A percentile compares a stretch with the other conserved stretches of the same genome.
phyloP scores from a whole-genome alignment of 2,888 invertebrate species.

The Antheraea assamensis region DNA sequence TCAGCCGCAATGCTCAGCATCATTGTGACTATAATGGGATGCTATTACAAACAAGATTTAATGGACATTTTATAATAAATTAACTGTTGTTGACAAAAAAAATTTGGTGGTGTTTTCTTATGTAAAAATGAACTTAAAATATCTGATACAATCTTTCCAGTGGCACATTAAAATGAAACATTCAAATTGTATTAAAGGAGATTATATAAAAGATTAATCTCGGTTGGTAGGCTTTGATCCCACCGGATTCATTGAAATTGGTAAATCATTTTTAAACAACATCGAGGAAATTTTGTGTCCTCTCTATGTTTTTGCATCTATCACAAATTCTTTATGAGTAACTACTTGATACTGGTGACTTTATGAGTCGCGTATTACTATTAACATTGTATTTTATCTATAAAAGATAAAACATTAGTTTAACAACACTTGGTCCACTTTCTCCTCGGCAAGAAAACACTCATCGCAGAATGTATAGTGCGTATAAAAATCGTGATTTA shows the following conservation, averaged over 20 bases:
- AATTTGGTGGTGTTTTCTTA: not conserved
- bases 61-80: constrained; percentile 24
- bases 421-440: too few relatives aligned
- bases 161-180: not conserved
- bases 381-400: too few relatives aligned
- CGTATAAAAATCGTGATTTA: too few relatives aligned
- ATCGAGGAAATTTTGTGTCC: not conserved
- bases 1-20: constrained; percentile 87
- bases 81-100: not conserved
- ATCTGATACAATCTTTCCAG: not conserved
- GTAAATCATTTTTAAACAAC: not conserved
- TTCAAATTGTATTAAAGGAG: not conserved
- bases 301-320: not conserved
- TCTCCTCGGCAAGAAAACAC: too few relatives aligned
- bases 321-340: too few relatives aligned
- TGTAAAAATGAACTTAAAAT: not conserved
- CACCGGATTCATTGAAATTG: not conserved
- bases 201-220: constrained; percentile 1
- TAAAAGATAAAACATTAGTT: too few relatives aligned
- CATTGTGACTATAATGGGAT: constrained; percentile 83
- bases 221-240: not conserved
- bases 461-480: too few relatives aligned
- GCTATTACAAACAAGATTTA: constrained; percentile 56
- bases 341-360: too few relatives aligned
- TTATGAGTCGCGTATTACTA: too few relatives aligned